Conservation (phyloP, 2,113 vertebrate genomes). For the Tympanuchus pallidicinctus region DNA sequence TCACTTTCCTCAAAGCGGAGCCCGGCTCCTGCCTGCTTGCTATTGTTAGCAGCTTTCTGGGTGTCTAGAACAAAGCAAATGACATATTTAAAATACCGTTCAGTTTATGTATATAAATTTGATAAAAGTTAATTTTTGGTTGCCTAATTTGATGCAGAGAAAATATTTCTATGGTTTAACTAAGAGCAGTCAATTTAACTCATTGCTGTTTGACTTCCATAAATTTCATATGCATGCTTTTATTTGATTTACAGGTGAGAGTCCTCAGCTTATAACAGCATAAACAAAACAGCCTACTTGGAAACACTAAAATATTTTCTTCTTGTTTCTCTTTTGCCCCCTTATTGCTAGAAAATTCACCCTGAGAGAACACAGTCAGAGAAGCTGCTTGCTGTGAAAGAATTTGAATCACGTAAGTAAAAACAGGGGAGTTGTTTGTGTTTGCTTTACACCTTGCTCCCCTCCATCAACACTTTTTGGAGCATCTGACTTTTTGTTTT, state of each 20-base stretch:
- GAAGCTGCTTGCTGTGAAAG: constrained; percentile 84
- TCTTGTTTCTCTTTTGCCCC: background rate
- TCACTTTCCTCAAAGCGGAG: constrained; percentile 80
- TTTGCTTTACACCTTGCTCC: background rate
- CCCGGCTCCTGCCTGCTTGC: constrained; percentile 71
- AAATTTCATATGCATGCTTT: background rate
- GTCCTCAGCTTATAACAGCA: background rate
- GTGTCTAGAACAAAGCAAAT: constrained; percentile 77
- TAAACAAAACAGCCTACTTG: background rate
- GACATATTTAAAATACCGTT: constrained; percentile 68
- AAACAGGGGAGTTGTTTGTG: constrained; percentile 1
- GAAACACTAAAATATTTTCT: background rate
- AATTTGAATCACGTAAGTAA: constrained; percentile 94
- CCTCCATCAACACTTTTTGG: background rate
- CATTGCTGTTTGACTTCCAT: background rate
- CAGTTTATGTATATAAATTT: constrained; percentile 59
- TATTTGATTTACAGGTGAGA: background rate
- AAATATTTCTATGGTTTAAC: background rate
- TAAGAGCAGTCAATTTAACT: constrained; percentile 3
- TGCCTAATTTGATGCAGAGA: background rate
- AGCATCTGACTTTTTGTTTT: background rate
- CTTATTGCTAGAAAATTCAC: constrained; percentile 82
- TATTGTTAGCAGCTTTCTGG: constrained; percentile 78
- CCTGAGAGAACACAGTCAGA: constrained; percentile 87
- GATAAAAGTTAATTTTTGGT: constrained; percentile 41